Base-by-base conservation (phyloP, 1,140 invertebrate genomes). In the Cataglyphis hispanica region DNA sequence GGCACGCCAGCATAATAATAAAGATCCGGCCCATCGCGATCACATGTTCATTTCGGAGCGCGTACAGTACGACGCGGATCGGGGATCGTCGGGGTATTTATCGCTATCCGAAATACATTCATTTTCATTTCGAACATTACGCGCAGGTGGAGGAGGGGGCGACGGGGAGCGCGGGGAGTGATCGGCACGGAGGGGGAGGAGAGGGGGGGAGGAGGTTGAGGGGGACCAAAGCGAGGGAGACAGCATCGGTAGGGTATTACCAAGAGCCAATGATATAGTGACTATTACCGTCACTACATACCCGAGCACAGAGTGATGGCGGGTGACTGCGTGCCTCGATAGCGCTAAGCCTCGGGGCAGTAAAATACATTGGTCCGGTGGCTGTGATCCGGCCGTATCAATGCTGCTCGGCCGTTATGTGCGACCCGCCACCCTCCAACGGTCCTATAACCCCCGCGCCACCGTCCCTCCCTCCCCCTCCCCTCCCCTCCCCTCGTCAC, bases 231-330 rank as follows among this genome's bases (percentile, higher is more conserved):
- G 66, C 37, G 50, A 40, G 53, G 56, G 88, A 89, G 89, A 91
- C 91, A 91, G 89, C 81, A 90, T 84, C 90, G 89, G 88, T 89
- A 94, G 93, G 94, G 94, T 95, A 95, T 95, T 95, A 95, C 93
- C 93, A 94, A 95, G 94, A 95, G 94, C 94, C 94, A 94, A 95
- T 95, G 94, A 95, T 95, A 95, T 95, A 95, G 93, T 94, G 94
- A 95, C 94, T 95, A 95, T 95, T 95, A 95, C 94, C 94, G 94
- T 95, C 94, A 94, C 92, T 95, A 94, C 94, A 95, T 94, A 94
- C 92, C 91, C 92, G 91, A 89, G 92, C 91, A 89, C 92, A 93
- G 94, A 95, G 93, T 95, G 94, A 95, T 95, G 94, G 93, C 93
- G 93, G 94, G 91, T 95, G 94, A 95, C 94, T 95, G 94, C 93